These are phyloP conservation scores for Mobula hypostoma DNA, from an alignment of 2,113 vertebrate species.

Conservation along the genomic window DNA sequence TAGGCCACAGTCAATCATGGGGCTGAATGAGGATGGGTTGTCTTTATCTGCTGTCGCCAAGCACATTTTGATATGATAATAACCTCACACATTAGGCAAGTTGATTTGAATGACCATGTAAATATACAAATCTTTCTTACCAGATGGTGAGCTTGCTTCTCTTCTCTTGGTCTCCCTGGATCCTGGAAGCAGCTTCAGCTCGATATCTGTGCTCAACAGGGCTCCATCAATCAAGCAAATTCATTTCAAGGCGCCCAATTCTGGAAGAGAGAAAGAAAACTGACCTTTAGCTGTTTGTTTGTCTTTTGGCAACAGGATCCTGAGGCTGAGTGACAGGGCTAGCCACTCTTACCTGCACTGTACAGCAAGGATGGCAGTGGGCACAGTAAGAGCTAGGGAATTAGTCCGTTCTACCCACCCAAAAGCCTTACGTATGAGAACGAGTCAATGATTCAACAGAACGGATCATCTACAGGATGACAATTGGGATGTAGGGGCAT, in stretches of 20 bases:
- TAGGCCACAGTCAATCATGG: neutral
- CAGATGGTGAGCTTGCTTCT: neutral
- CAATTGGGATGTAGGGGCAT: too few species aligned
- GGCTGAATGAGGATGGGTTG: neutral
- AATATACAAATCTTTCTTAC: conserved; percentile 20
- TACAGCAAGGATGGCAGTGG: neutral
- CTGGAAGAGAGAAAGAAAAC: neutral
- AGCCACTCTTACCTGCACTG: neutral
- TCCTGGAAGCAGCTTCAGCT: neutral
- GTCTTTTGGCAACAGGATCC: neutral
- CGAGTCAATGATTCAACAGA: too few species aligned
- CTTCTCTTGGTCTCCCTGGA: neutral
- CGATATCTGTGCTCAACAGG: conserved; percentile 6
- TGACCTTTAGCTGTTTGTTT: neutral
- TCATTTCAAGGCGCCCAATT: neutral
- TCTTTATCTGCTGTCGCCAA: neutral
- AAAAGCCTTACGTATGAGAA: neutral
- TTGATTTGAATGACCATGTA: neutral
- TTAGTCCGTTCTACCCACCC: neutral
- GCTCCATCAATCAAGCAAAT: neutral
- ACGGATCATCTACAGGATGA: too few species aligned
- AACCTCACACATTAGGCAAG: neutral
- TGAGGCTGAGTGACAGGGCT: neutral
- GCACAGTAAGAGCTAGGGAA: neutral
- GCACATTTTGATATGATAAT: neutral